phyloP scores from a whole-genome alignment of 2,888 invertebrate genomes.

The Kuschelorhynchus macadamiae region DNA sequence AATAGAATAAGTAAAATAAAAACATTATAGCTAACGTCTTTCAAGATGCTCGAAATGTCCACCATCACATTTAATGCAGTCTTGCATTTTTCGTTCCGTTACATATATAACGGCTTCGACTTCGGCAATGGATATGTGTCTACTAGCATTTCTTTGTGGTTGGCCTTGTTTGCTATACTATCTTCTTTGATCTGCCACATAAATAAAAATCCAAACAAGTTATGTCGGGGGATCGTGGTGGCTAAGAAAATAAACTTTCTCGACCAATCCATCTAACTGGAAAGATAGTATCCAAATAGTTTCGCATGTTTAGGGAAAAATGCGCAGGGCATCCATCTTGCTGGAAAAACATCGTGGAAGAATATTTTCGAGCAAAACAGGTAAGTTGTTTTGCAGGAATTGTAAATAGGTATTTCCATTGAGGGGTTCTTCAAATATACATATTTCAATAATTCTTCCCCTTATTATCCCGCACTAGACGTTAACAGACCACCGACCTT shows the following conservation, averaged over 20 bases:
- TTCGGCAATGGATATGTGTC: too few relatives aligned
- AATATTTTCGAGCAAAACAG: not conserved
- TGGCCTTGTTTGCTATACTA: not conserved
- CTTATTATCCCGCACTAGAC: not conserved
- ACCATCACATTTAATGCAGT: not conserved
- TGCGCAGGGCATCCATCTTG: not conserved
- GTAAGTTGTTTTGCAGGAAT: not conserved
- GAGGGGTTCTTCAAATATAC: not conserved
- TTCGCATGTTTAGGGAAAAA: not conserved
- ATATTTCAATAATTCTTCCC: not conserved
- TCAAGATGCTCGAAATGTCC: not conserved
- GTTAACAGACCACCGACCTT: constrained; percentile 2
- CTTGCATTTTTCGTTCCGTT: too few relatives aligned
- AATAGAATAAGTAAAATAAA: not conserved
- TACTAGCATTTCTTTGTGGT: not conserved
- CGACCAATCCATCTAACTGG: constrained; percentile 1
- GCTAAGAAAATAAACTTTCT: constrained; percentile 1
- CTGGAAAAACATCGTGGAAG: not conserved
- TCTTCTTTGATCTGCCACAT: not conserved
- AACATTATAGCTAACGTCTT: not conserved
- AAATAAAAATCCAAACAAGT: constrained; percentile 6
- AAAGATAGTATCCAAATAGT: not conserved
- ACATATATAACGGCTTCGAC: too few relatives aligned
- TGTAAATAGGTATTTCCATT: not conserved
- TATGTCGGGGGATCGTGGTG: constrained; percentile 1